Evolutionary conservation across 2,113 vertebrate genomes (phyloP), one percentile per base, ranked within the genome.

Genomic region (Toxotes jaculatrix): DNA sequence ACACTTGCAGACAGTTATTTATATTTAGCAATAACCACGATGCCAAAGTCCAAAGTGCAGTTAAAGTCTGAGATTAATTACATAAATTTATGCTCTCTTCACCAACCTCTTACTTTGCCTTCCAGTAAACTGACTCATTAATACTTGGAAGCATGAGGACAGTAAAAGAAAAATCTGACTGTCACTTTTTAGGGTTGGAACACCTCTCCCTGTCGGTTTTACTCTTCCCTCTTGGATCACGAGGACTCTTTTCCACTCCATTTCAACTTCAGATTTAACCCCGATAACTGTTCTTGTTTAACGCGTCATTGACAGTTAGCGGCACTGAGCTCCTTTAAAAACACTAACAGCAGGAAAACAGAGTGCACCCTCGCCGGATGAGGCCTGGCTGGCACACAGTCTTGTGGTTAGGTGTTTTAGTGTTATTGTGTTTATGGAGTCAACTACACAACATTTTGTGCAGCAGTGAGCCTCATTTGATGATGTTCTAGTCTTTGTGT

Each of bases 231-330:
- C 36, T 66, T 80, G 80, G 67, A 86, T 69, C 62, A 49, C 59
- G 27, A 10, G 40, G 31, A 70, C 36, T 64, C 65, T 40, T 87
- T 87, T 85, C 85, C 87, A 70, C 67, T 74, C 70, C 2, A 77
- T 89, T 89, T 81, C 17, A 42, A 3, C 70, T 77, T 68, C 17
- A 82, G 82, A 88, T 80, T 80, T 42, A 51, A 84, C 74, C 40
- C 77, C 3, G 86, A 88, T 87, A 87, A 65, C 86, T 56, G 62
- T 12, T 60, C 80, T 83, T 42, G 71, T 85, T 88, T 79, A 77
- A 90, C 7, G 71, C 81, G 4, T 27, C 83, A 74, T 81, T 86
- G 83, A 72, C 72, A 45, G 70, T 74, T 21, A 74, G 83, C 68
- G 27, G 82, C 77, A 47, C 82, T 11, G 59, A 73, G 88, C 68